Conservation (phyloP, 2,113 vertebrate genomes). For the Hippolais icterina region DNA sequence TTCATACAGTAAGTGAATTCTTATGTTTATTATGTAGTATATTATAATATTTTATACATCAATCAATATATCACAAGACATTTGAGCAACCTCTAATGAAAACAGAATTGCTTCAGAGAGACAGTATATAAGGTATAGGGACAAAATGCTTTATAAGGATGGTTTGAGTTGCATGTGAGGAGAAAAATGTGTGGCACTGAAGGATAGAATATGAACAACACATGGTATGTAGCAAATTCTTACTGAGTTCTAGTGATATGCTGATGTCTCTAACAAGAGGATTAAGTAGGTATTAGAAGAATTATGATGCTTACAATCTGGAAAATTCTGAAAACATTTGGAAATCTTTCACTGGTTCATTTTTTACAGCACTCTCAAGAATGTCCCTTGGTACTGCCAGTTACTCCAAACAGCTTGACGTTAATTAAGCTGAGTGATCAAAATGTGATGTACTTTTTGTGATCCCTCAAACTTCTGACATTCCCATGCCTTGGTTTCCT, state of each 20-base stretch:
- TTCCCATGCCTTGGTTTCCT: background rate
- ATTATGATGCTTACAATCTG: background rate
- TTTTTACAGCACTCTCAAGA: background rate
- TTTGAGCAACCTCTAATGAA: background rate
- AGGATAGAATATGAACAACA: background rate
- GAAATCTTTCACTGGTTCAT: background rate
- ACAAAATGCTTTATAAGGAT: background rate
- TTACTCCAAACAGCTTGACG: background rate
- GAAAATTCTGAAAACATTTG: background rate
- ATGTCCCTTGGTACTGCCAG: background rate
- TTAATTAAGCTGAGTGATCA: background rate
- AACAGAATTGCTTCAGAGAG: background rate
- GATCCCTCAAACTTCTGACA: background rate
- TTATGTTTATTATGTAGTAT: background rate
- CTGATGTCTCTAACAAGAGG: background rate
- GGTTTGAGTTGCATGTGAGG: background rate
- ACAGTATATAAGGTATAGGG: background rate
- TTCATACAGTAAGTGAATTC: background rate
- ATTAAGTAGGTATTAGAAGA: background rate
- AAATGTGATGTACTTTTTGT: background rate
- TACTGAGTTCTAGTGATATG: rapidly evolving
- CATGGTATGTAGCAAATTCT: background rate
- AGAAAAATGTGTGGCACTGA: background rate
- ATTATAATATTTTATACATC: background rate
- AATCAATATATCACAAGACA: background rate